Evolutionary conservation across 92 coral and sea anemone species (phyloP).

Genomic region (Epizoanthus ramosus): DNA sequence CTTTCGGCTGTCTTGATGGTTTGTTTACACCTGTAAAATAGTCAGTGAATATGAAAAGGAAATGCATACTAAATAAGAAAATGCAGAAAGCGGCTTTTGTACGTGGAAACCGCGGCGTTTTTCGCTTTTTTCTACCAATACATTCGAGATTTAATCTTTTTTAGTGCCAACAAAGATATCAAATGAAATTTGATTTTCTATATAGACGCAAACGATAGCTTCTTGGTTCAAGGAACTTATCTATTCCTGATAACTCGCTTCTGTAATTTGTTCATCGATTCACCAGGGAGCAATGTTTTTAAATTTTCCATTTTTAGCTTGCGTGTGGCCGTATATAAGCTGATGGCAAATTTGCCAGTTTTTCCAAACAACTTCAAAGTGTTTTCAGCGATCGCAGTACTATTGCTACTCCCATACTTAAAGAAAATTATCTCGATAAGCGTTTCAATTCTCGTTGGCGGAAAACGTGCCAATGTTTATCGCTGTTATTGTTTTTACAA

Average conservation of each 20-base stretch:
- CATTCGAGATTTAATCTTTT: neutral
- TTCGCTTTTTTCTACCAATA: neutral
- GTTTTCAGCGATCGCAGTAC: neutral
- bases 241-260: neutral
- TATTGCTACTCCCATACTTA: constrained; percentile 2
- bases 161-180: neutral
- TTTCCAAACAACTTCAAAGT: neutral
- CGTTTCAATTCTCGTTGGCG: constrained; percentile 7
- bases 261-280: constrained; percentile 16
- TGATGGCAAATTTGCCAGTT: constrained; percentile 4
- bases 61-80: constrained; percentile 16
- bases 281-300: constrained; percentile 26
- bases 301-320: constrained; percentile 17
- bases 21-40: constrained; percentile 43
- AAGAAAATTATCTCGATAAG: constrained; percentile 7
- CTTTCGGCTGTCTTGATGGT: constrained; percentile 2
- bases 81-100: neutral
- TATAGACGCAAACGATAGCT: neutral
- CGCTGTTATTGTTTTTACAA: constrained; percentile 19
- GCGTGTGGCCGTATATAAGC: constrained; percentile 12
- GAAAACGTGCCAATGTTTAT: constrained; percentile 27
- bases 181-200: neutral
- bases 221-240: neutral
- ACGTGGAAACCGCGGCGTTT: neutral
- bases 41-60: constrained; percentile 34